Percentiles rank a stretch among this genome's conserved stretches.
Conservation (phyloP, 2,797 vertebrate genomes). For the Poeciliopsis gracilis region DNA sequence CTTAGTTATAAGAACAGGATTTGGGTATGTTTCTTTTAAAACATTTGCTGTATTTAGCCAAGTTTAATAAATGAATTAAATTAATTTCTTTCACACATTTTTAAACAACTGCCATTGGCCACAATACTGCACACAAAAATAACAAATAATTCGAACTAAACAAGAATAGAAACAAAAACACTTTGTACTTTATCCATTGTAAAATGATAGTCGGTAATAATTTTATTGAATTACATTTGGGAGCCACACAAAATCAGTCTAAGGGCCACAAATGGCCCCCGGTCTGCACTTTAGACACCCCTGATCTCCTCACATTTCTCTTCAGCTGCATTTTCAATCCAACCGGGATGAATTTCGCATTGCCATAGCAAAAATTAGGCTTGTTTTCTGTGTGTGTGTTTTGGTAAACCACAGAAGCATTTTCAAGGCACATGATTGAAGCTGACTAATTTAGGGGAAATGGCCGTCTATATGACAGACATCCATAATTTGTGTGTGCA, state of each 20-base stretch:
- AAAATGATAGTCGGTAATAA: background rate
- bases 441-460: constrained; percentile 52
- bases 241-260: background rate
- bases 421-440: constrained; percentile 49
- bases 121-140: too few relatives aligned
- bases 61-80: background rate
- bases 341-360: constrained; percentile 48
- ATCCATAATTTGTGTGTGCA: constrained; percentile 26
- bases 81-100: too few relatives aligned
- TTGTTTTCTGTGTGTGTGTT: constrained; percentile 50
- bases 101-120: too few relatives aligned
- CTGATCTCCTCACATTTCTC: constrained; percentile 5
- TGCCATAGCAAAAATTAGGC: constrained; percentile 61
- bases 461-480: constrained; percentile 53
- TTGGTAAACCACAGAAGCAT: constrained; percentile 21
- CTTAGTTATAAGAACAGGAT: background rate
- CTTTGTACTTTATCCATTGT: background rate
- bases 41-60: background rate
- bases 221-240: background rate
- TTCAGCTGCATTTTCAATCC: constrained; percentile 17
- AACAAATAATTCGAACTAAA: too few relatives aligned
- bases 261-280: too few relatives aligned
- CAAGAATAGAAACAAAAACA: too few relatives aligned
- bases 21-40: background rate
- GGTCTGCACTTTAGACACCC: too few relatives aligned